Base-by-base conservation (phyloP, 2,888 invertebrate species). In the Flexamia atlantica region DNA sequence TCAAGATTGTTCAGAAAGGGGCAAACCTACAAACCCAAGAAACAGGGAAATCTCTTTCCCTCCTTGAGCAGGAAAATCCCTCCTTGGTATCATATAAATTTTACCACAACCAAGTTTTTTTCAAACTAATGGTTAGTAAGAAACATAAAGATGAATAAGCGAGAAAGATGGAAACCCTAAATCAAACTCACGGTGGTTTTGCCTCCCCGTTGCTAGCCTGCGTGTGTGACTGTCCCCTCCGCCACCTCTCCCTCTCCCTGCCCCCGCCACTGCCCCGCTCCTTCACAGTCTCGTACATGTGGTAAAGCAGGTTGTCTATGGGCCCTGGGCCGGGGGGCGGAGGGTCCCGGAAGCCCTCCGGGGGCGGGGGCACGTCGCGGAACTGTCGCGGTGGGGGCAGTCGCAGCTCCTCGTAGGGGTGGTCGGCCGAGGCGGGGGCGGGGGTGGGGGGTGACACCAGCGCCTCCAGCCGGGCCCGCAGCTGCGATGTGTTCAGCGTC, bases 351-450 rank as follows among this genome's bases (percentile, higher is more conserved):
- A 90, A 88, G 68, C 89, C 89, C 82, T 95, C 95, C 0, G 95
- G 95, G 10, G 96, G 96, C 57, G 95, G 94, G 25, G 95, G 94
- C 76, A 94, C 94, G 90, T 96, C 96, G 89, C 95, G 93, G 88
- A 97, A 97, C 90, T 96, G 96, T 88, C 96, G 95, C 0, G 97
- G 97, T 0, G 97, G 97, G 36, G 96, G 96, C 85, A 95, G 90
- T 36, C 93, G 91, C 0, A 95, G 87, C 86, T 89, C 92, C 57
- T 93, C 88, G 79, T 88, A 88, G 23, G 86, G 86, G 36, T 87
- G 87, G 10, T 87, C 86, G 14, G 81, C 25, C 28, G 25, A 60
- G n/a, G 23, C 42, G 25, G 82, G 30, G 28, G 81, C 57, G 36
- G 83, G 20, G 25, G 81, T 42, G 57, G 83, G 23, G 9, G 86